These are phyloP conservation scores for Bruchidius siliquastri DNA, from an alignment of 2,888 invertebrate species.

Conservation along the genomic window DNA sequence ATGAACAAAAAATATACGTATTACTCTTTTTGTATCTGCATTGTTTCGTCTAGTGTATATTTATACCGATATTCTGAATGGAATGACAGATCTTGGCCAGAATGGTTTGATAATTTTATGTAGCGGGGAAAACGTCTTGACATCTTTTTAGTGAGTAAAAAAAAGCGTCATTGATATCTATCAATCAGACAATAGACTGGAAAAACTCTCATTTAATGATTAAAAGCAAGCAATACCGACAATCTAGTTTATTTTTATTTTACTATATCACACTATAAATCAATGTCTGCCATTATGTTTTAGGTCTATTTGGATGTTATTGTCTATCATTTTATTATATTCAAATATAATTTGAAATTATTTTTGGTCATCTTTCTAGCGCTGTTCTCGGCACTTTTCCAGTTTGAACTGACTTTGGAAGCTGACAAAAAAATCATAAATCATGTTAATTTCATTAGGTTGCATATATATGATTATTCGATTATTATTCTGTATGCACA, in stretches of 20 bases:
- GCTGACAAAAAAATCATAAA: conserved; percentile 6
- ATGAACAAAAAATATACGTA: conserved; percentile 30
- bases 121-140: not conserved
- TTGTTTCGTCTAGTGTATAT: not conserved
- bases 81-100: not conserved
- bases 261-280: not conserved
- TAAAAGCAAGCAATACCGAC: not conserved
- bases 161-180: not conserved
- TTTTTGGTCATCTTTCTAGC: conserved; percentile 11
- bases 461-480: conserved; percentile 43
- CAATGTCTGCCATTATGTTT: not conserved
- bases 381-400: not conserved
- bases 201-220: not conserved
- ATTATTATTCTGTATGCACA: conserved; percentile 45
- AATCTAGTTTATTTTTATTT: conserved; percentile 7
- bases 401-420: not conserved
- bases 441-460: conserved; percentile 40
- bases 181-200: not conserved
- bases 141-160: not conserved
- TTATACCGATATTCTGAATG: not conserved
- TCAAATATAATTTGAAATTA: conserved; percentile 42
- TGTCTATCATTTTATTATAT: conserved; percentile 41
- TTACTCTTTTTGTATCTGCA: conserved; percentile 1
- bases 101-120: conserved; percentile 4
- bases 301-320: conserved; percentile 8